Percentiles rank a stretch among this genome's conserved stretches.
Conservation (phyloP, 2,113 vertebrate species). For the Nipponia nippon region DNA sequence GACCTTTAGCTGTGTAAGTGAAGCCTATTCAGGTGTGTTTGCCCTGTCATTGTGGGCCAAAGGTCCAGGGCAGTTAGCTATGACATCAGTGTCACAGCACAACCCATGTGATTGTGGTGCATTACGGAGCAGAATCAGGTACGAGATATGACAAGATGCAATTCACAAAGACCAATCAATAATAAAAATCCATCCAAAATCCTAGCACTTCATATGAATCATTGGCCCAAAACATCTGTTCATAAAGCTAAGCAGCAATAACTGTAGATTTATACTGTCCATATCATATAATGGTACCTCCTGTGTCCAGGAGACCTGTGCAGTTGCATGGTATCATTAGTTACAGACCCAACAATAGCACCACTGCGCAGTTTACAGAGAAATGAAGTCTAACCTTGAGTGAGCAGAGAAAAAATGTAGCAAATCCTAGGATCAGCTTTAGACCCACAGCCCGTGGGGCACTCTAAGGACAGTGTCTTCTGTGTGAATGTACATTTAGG, state of each 20-base stretch:
- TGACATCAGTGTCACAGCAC: accelerated
- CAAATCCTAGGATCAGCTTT: neutral
- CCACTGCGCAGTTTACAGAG: neutral
- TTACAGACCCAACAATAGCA: neutral
- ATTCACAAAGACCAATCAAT: neutral
- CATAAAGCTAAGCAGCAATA: neutral
- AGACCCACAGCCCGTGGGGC: neutral
- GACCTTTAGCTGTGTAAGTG: neutral
- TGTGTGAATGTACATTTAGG: neutral
- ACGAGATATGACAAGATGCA: neutral
- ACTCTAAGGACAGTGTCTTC: neutral
- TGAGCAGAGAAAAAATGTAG: neutral
- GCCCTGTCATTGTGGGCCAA: neutral
- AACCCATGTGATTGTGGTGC: neutral
- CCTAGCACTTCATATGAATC: neutral
- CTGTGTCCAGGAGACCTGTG: neutral
- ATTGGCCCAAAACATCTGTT: neutral
- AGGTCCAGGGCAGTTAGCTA: neutral
- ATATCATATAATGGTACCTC: neutral
- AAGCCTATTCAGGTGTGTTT: neutral
- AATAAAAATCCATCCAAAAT: neutral
- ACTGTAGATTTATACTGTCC: neutral
- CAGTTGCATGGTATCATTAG: neutral
- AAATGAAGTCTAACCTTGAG: neutral
- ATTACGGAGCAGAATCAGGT: neutral